A percentile compares a stretch with the other conserved stretches of the same genome.
These are phyloP conservation scores for Drosophila obscura DNA, from an alignment of 1,140 invertebrate species.

Conservation along the genomic window DNA sequence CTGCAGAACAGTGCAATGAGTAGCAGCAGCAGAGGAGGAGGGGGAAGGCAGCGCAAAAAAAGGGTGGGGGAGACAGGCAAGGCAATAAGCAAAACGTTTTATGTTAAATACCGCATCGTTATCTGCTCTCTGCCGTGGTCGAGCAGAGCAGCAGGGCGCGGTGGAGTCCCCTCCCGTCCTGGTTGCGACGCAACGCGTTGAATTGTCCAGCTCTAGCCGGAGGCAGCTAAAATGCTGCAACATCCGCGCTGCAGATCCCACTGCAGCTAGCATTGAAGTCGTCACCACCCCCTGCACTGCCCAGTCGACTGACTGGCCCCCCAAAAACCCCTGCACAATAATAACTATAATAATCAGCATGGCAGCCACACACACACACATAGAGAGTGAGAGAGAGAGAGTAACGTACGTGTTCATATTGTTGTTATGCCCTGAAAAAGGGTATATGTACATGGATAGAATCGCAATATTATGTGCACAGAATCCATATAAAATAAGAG, in stretches of 20 bases:
- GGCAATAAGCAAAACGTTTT: conserved; percentile 61
- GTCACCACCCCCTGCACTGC: neutral
- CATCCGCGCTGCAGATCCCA: conserved; percentile 20
- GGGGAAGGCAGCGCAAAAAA: conserved; percentile 4
- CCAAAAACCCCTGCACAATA: conserved; percentile 40
- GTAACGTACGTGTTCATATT: too few species aligned
- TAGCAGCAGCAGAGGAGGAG: neutral
- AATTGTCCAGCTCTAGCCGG: conserved; percentile 10
- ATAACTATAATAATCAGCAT: conserved; percentile 78
- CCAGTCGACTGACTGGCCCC: conserved; percentile 40
- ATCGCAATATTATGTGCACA: too few species aligned
- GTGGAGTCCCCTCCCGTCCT: too few species aligned
- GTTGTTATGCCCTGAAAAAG: too few species aligned
- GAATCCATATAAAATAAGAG: too few species aligned
- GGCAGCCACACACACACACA: conserved; percentile 27
- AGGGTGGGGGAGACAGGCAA: neutral
- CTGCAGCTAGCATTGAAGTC: too few species aligned
- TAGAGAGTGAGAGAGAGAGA: conserved; percentile 6
- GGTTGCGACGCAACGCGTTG: too few species aligned
- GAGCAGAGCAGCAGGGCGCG: neutral
- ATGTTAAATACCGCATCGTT: conserved; percentile 69
- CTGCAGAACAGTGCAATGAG: neutral
- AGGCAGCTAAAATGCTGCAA: conserved; percentile 55
- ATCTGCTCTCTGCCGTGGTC: conserved; percentile 38
- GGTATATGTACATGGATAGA: too few species aligned